phyloP scores from a whole-genome alignment of 2,113 vertebrate species.

The Dicaeum eximium region DNA sequence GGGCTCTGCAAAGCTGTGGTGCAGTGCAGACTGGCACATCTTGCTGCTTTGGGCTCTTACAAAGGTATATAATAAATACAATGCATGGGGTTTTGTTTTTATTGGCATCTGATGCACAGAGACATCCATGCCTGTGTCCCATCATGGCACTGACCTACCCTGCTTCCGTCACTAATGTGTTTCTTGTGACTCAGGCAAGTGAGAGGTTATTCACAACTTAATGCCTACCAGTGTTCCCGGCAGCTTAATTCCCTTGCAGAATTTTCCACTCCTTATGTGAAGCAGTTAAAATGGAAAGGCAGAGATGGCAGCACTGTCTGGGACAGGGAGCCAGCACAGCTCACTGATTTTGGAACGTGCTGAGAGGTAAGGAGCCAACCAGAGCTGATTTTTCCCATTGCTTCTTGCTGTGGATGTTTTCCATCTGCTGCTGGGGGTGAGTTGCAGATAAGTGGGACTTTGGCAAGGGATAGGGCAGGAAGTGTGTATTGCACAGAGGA shows the following conservation, averaged over 20 bases:
- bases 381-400: background rate
- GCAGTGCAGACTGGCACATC: background rate
- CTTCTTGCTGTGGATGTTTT: conserved; percentile 25
- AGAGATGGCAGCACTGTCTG: background rate
- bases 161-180: background rate
- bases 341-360: background rate
- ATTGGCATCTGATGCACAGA: background rate
- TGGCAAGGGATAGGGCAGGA: conserved; percentile 22
- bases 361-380: background rate
- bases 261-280: conserved; percentile 54
- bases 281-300: background rate
- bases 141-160: background rate
- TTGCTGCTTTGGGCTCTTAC: background rate
- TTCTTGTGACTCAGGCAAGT: background rate
- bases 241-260: conserved; percentile 9
- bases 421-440: conserved; percentile 23
- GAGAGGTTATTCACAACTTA: conserved; percentile 27
- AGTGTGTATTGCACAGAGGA: background rate
- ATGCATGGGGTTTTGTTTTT: background rate
- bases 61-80: background rate
- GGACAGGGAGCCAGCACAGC: background rate
- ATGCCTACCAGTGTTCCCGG: background rate
- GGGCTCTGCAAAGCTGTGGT: background rate
- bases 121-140: background rate
- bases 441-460: conserved; percentile 22